Percentiles rank a stretch among this genome's conserved stretches.
Evolutionary conservation across 2,888 invertebrate genomes (phyloP).

Genomic region (Mimas tiliae): DNA sequence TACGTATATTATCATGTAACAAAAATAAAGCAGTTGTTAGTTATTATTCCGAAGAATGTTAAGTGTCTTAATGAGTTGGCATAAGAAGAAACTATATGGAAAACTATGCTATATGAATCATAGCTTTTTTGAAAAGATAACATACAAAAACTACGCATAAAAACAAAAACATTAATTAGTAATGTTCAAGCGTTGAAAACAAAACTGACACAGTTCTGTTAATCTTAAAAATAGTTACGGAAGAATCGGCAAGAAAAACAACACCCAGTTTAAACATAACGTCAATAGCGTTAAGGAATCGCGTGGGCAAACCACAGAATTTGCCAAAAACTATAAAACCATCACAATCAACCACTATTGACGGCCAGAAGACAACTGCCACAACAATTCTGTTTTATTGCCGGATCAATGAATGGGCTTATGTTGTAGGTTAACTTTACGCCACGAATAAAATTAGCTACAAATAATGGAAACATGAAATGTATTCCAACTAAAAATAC

Average conservation of each 20-base stretch:
- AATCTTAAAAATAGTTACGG: not conserved
- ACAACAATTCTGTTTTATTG: slow-evolving; percentile 21
- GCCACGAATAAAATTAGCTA: slow-evolving; percentile 18
- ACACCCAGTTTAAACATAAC: not conserved
- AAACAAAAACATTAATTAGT: not conserved
- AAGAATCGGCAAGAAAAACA: not conserved
- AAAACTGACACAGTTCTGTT: not conserved
- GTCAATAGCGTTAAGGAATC: not conserved
- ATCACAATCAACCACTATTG: slow-evolving; percentile 5
- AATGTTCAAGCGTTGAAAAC: not conserved
- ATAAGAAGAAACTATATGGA: not conserved
- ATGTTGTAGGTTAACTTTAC: slow-evolving; percentile 26
- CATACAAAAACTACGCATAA: not conserved
- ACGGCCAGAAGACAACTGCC: slow-evolving; percentile 8
- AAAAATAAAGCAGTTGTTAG: not conserved
- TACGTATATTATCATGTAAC: not conserved
- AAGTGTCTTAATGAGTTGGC: not conserved
- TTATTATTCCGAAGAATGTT: not conserved
- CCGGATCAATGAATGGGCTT: slow-evolving; percentile 24
- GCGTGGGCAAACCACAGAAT: slow-evolving; percentile 8
- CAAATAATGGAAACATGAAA: slow-evolving; percentile 2
- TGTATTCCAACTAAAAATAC: slow-evolving; percentile 14
- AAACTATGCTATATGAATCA: not conserved
- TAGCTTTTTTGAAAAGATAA: not conserved
- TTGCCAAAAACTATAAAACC: slow-evolving; percentile 22